Evolutionary conservation across 2,113 vertebrate species (phyloP).

Genomic region (Oreochromis spilurus): DNA sequence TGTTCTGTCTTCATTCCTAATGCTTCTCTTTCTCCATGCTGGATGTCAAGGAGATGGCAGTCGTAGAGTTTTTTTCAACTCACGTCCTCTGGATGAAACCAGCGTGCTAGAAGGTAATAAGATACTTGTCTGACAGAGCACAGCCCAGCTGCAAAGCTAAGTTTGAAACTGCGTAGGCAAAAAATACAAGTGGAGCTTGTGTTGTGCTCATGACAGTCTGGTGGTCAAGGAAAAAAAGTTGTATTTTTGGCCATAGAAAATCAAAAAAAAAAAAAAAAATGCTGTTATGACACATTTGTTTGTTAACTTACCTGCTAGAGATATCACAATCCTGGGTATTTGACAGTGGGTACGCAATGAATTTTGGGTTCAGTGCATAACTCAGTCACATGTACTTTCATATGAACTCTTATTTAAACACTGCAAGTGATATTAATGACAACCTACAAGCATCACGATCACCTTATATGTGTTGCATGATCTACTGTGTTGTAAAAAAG

Average conservation of each 20-base stretch:
- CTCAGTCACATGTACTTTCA: not conserved
- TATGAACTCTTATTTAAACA: not conserved
- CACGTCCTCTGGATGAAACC: not conserved
- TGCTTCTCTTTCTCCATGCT: not conserved
- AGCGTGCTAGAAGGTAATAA: slow-evolving; percentile 7
- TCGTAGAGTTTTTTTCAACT: not conserved
- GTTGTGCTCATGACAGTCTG: not conserved
- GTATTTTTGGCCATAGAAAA: not conserved
- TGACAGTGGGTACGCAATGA: not conserved
- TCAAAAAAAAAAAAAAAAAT: not conserved
- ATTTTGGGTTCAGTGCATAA: not conserved
- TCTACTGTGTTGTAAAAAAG: not conserved
- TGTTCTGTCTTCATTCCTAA: not conserved
- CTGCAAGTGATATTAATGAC: not conserved
- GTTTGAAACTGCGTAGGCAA: not conserved
- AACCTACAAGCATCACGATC: not conserved
- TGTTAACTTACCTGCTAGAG: not conserved
- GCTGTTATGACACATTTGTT: not conserved
- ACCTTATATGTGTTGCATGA: not conserved
- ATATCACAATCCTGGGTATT: not conserved
- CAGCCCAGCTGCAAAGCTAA: slow-evolving; percentile 15
- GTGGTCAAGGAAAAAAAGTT: not conserved
- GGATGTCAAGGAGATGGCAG: not conserved
- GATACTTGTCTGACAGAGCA: not conserved
- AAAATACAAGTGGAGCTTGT: slow-evolving; percentile 15